Percentiles rank a stretch among this genome's conserved stretches.
These are phyloP conservation scores for Lissonota sp. DNA, from an alignment of 2,888 invertebrate species.

Conservation along the genomic window DNA sequence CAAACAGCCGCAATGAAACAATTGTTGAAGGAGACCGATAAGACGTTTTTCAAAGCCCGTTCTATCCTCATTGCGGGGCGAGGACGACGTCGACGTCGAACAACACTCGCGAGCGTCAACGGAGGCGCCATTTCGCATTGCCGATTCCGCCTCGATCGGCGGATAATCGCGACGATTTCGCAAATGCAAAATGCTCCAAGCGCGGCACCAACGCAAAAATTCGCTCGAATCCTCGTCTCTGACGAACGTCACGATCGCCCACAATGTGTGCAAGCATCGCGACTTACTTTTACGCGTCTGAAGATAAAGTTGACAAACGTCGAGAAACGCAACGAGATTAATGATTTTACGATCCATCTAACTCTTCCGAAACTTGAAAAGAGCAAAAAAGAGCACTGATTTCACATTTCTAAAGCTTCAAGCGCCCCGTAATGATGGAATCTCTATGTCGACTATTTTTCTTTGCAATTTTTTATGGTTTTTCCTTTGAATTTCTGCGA, in stretches of 20 bases:
- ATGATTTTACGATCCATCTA: slow-evolving; percentile 70
- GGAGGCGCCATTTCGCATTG: background rate
- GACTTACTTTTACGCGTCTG: slow-evolving; percentile 70
- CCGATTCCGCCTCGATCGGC: background rate
- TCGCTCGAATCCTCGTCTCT: slow-evolving; percentile 75
- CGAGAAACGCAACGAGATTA: slow-evolving; percentile 79
- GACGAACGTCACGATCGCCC: slow-evolving; percentile 79
- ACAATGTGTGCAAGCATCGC: slow-evolving; percentile 75
- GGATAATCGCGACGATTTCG: slow-evolving; percentile 67
- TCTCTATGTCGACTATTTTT: no score
- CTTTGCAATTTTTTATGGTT: no score
- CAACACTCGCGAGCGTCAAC: background rate
- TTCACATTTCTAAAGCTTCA: no score
- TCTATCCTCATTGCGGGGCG: slow-evolving; percentile 18
- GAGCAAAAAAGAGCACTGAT: no score
- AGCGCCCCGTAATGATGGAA: no score
- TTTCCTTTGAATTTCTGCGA: no score
- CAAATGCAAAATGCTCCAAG: slow-evolving; percentile 72
- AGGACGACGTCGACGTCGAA: background rate
- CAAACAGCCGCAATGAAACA: slow-evolving; percentile 77
- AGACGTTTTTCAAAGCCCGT: slow-evolving; percentile 59
- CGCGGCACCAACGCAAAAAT: slow-evolving; percentile 77
- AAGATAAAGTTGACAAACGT: slow-evolving; percentile 78
- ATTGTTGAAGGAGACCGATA: slow-evolving; percentile 69
- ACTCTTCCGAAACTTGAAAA: no score